Evolutionary conservation across 2,888 invertebrate genomes (phyloP).

Genomic region (Osedax fenrisi): DNA sequence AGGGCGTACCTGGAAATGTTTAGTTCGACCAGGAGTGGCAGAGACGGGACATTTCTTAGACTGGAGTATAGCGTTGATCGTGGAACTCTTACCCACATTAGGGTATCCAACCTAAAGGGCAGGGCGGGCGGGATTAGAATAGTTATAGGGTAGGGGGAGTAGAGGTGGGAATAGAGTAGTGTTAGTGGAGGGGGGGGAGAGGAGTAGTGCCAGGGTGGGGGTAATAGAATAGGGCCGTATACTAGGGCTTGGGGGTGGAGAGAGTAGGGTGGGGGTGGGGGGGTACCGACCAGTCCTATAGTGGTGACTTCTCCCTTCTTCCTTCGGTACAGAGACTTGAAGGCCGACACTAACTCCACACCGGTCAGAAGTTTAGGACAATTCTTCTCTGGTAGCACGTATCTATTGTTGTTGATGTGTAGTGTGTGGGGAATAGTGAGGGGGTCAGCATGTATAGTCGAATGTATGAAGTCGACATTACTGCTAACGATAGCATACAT

Average conservation of each 20-base stretch:
- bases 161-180: not conserved
- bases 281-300: slow-evolving; percentile 54
- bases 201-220: not conserved
- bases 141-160: not conserved
- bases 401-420: slow-evolving; percentile 36
- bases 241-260: not conserved
- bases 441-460: no score
- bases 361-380: slow-evolving; percentile 57
- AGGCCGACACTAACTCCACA: slow-evolving; percentile 61
- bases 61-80: slow-evolving; percentile 80
- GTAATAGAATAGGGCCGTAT: not conserved
- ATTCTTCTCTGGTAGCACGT: slow-evolving; percentile 37
- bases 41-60: slow-evolving; percentile 74
- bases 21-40: slow-evolving; percentile 94
- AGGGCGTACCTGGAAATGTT: slow-evolving; percentile 68
- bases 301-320: slow-evolving; percentile 25
- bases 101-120: slow-evolving; percentile 76
- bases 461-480: slow-evolving; percentile 23
- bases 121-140: not conserved
- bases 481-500: not conserved
- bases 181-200: not conserved
- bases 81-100: slow-evolving; percentile 98
- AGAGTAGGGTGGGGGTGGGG: not conserved
- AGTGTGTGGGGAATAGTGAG: not conserved
- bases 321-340: slow-evolving; percentile 57